Conservation (phyloP, 2,113 vertebrate genomes). For the Apeltes quadracus region DNA sequence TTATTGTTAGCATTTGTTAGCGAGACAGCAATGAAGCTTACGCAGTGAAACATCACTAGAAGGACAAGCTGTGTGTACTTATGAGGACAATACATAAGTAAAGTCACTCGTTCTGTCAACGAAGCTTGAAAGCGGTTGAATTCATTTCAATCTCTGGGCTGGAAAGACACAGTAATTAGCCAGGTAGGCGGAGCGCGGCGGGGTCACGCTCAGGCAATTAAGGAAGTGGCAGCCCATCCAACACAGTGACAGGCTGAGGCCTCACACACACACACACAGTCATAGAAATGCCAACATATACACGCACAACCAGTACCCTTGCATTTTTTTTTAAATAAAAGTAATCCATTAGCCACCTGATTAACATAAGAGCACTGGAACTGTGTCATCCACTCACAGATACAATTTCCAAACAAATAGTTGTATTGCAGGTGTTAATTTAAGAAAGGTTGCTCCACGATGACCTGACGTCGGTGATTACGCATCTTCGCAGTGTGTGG, state of each 20-base stretch:
- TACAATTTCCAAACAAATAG: neutral
- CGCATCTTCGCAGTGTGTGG: neutral
- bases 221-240: constrained; percentile 73
- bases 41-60: constrained; percentile 40
- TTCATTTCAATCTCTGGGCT: constrained; percentile 64
- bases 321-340: constrained; percentile 26
- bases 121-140: constrained; percentile 63
- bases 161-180: constrained; percentile 77
- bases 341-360: constrained; percentile 13
- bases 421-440: too few species aligned
- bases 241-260: constrained; percentile 55
- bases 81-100: constrained; percentile 63
- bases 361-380: constrained; percentile 52
- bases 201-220: constrained; percentile 78
- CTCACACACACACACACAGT: constrained; percentile 12
- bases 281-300: constrained; percentile 22
- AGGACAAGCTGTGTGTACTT: constrained; percentile 63
- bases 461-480: neutral
- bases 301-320: constrained; percentile 23
- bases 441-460: too few species aligned
- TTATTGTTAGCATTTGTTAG: constrained; percentile 1
- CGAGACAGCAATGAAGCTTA: constrained; percentile 16
- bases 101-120: constrained; percentile 56
- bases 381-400: constrained; percentile 21
- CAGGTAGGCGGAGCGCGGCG: constrained; percentile 68